Evolutionary conservation across 1,140 invertebrate genomes (phyloP).

Genomic region (Eupeodes corollae): DNA sequence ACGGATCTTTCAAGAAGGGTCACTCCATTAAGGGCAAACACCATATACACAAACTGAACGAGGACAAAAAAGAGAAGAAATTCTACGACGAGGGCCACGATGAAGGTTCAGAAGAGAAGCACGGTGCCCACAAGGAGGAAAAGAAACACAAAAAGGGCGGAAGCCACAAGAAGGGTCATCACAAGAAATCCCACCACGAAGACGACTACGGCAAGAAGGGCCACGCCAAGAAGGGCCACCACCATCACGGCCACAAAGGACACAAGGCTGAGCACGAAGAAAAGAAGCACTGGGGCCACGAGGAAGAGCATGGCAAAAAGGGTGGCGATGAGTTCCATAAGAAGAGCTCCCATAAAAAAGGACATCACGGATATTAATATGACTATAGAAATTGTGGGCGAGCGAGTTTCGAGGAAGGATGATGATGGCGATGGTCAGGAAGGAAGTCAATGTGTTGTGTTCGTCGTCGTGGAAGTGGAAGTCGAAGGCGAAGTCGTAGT

Average conservation of each 20-base stretch:
- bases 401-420: no score
- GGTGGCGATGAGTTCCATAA: conserved; percentile 48
- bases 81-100: conserved; percentile 73
- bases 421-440: no score
- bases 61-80: conserved; percentile 72
- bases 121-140: conserved; percentile 56
- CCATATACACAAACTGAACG: conserved; percentile 63
- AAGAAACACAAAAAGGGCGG: conserved; percentile 57
- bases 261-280: conserved; percentile 56
- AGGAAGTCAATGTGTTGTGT: no score
- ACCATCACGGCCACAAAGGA: conserved; percentile 49
- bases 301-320: conserved; percentile 54
- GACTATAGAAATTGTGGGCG: no score
- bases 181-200: conserved; percentile 56
- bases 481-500: no score
- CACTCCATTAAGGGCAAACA: conserved; percentile 69
- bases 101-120: conserved; percentile 56
- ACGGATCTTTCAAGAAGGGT: conserved; percentile 60
- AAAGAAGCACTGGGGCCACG: conserved; percentile 52
- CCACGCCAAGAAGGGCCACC: conserved; percentile 56
- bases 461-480: no score
- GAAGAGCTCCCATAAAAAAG: conserved; percentile 46
- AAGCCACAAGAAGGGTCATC: conserved; percentile 57
- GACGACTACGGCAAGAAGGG: conserved; percentile 64
- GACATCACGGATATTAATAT: no score